A percentile compares a stretch with the other conserved stretches of the same genome.
These are phyloP conservation scores for Hystrix brachyura DNA, from an alignment of 2,113 vertebrate genomes.

Conservation along the genomic window DNA sequence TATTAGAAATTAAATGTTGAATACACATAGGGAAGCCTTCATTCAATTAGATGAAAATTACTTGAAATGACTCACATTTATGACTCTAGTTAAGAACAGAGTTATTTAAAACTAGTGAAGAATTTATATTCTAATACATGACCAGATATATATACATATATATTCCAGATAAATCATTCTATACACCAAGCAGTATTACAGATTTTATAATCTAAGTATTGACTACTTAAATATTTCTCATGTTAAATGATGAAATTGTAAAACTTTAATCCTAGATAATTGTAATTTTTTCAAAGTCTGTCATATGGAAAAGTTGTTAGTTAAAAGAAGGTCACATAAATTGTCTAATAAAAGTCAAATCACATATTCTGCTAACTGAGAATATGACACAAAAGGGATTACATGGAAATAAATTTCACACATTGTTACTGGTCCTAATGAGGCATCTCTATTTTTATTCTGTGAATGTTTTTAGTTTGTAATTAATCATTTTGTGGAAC, in stretches of 20 bases:
- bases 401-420: conserved; percentile 63
- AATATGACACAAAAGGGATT: conserved; percentile 57
- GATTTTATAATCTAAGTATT: conserved; percentile 50
- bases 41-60: conserved; percentile 45
- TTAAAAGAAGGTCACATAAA: conserved; percentile 50
- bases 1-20: conserved; percentile 70
- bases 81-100: neutral
- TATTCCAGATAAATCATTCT: neutral
- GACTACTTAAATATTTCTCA: conserved; percentile 30
- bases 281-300: conserved; percentile 26
- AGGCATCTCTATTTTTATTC: conserved; percentile 60
- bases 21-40: conserved; percentile 17
- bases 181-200: conserved; percentile 2
- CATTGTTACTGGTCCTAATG: conserved; percentile 65
- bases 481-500: conserved; percentile 74
- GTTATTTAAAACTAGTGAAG: conserved; percentile 25
- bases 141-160: conserved; percentile 14
- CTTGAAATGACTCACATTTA: conserved; percentile 57
- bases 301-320: conserved; percentile 44
- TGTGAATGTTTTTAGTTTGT: conserved; percentile 51
- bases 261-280: conserved; percentile 5
- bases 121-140: conserved; percentile 21
- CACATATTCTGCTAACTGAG: conserved; percentile 47
- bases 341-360: conserved; percentile 62
- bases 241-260: conserved; percentile 35